These are phyloP conservation scores for Camponotus vicinus DNA, from an alignment of 1,140 invertebrate genomes.

Conservation along the genomic window DNA sequence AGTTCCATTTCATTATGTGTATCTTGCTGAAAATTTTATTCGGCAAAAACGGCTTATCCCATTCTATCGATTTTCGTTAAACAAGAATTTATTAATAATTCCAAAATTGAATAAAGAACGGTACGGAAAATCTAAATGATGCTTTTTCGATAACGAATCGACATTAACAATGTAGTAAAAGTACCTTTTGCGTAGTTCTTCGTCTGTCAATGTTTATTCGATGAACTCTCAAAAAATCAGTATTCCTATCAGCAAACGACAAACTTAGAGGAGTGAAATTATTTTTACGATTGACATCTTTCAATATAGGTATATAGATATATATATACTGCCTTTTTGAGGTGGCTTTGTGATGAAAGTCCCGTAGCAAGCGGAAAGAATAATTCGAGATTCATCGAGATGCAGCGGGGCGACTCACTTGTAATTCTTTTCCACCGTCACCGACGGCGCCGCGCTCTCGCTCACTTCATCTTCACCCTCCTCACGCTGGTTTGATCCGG, in stretches of 20 bases:
- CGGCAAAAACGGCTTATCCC: background rate
- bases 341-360: slow-evolving; percentile 40
- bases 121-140: background rate
- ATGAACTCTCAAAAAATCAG: slow-evolving; percentile 46
- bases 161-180: slow-evolving; percentile 53
- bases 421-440: slow-evolving; percentile 84
- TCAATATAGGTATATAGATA: slow-evolving; percentile 10
- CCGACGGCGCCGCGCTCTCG: slow-evolving; percentile 66
- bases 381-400: slow-evolving; percentile 85
- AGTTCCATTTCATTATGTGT: background rate
- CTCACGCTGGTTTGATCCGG: slow-evolving; percentile 39
- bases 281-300: slow-evolving; percentile 63
- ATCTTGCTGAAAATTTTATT: background rate
- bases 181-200: slow-evolving; percentile 28
- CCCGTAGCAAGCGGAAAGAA: slow-evolving; percentile 73
- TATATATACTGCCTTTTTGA: slow-evolving; percentile 28
- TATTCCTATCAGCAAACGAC: slow-evolving; percentile 29
- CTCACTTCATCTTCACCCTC: slow-evolving; percentile 53
- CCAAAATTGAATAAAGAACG: background rate
- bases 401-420: slow-evolving; percentile 83
- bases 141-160: background rate
- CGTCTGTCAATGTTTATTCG: slow-evolving; percentile 39
- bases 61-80: background rate
- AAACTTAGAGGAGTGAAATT: slow-evolving; percentile 47
- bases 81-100: background rate